Conservation (phyloP, 2,113 vertebrate genomes). For the Dryoscopus gambensis region DNA sequence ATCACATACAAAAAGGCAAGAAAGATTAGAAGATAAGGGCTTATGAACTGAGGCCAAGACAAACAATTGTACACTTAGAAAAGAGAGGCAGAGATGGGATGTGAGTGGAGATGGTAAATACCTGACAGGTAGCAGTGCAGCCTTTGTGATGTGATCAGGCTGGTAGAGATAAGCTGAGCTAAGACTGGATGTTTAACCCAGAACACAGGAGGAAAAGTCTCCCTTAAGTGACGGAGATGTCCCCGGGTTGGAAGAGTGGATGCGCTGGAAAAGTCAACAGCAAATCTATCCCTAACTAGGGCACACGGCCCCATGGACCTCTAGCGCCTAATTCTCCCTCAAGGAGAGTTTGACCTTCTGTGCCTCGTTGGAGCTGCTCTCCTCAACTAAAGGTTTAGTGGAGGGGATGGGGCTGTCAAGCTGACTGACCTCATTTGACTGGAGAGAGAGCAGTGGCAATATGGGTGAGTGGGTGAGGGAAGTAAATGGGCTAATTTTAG, state of each 20-base stretch:
- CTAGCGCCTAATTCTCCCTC: background rate
- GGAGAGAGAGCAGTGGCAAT: background rate
- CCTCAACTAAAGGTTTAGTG: background rate
- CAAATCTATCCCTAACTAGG: background rate
- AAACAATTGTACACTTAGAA: background rate
- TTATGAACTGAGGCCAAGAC: background rate
- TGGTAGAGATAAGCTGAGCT: background rate
- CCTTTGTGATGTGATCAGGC: background rate
- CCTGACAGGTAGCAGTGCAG: background rate
- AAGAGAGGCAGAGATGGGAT: background rate
- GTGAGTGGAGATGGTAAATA: background rate
- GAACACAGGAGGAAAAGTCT: background rate
- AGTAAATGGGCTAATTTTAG: background rate
- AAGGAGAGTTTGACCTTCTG: background rate
- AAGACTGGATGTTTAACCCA: background rate
- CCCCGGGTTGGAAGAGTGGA: background rate
- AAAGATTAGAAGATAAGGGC: background rate
- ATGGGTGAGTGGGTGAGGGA: background rate
- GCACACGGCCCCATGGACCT: fast-evolving
- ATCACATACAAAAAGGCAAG: background rate
- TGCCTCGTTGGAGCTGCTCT: background rate
- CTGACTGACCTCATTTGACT: background rate
- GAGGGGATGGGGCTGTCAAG: background rate
- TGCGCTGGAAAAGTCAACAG: background rate
- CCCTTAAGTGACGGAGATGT: background rate